phyloP scores from a whole-genome alignment of 2,888 invertebrate genomes.

The Harmothoe impar region DNA sequence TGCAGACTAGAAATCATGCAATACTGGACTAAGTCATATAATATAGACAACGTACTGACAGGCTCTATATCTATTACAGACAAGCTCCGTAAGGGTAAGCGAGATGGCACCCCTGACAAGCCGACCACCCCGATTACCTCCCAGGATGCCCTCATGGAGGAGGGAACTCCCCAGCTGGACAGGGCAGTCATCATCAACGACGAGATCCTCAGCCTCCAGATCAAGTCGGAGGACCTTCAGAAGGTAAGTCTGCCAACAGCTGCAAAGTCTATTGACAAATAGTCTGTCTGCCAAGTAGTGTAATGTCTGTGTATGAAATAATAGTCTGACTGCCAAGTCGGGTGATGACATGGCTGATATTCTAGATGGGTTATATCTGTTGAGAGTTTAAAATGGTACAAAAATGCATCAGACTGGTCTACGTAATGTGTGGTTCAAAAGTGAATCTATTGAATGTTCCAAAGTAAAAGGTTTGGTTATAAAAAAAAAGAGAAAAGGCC shows the following conservation, averaged over 20 bases:
- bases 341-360: too few relatives aligned
- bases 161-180: slow-evolving; percentile 55
- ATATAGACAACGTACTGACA: background rate
- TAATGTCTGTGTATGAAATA: background rate
- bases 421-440: too few relatives aligned
- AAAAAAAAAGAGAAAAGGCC: background rate
- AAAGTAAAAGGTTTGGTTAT: too few relatives aligned
- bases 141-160: slow-evolving; percentile 77
- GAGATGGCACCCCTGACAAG: slow-evolving; percentile 81
- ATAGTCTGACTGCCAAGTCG: background rate
- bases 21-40: too few relatives aligned
- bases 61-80: background rate
- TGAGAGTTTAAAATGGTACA: too few relatives aligned
- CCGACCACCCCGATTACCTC: slow-evolving; percentile 78
- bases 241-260: slow-evolving; percentile 73
- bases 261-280: background rate
- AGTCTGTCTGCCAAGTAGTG: background rate
- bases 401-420: too few relatives aligned
- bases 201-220: slow-evolving; percentile 81
- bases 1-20: too few relatives aligned
- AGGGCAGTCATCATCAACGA: slow-evolving; percentile 81
- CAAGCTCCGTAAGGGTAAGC: slow-evolving; percentile 71
- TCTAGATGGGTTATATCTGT: too few relatives aligned
- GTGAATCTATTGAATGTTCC: too few relatives aligned
- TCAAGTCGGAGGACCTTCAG: slow-evolving; percentile 81